These are phyloP conservation scores for Palythoa caribaeorum DNA, from an alignment of 92 coral and sea anemone species.

Conservation along the genomic window DNA sequence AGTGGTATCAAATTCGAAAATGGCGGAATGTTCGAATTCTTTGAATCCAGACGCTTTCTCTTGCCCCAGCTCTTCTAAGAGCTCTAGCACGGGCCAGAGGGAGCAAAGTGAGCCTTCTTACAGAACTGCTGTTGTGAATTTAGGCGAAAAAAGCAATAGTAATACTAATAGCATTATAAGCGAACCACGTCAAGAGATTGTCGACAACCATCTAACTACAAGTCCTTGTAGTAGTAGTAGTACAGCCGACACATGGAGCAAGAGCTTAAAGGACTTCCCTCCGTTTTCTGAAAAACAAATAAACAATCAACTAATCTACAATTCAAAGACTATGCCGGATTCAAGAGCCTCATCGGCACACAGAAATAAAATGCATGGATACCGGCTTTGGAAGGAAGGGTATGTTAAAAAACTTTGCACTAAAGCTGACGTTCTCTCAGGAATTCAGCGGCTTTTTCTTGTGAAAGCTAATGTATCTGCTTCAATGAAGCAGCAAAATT, in stretches of 20 bases:
- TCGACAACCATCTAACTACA: conserved; percentile 16
- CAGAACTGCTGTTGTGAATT: conserved; percentile 16
- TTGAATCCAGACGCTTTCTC: conserved; percentile 13
- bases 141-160: conserved; percentile 5
- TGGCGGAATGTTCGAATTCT: conserved; percentile 16
- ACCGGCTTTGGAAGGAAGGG: conserved; percentile 35
- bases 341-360: background rate
- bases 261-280: conserved; percentile 16
- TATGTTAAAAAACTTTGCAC: conserved; percentile 9
- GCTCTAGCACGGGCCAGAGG: conserved; percentile 15
- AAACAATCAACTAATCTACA: conserved; percentile 17
- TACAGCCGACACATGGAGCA: conserved; percentile 18
- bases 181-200: conserved; percentile 11
- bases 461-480: conserved; percentile 33
- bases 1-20: conserved; percentile 13
- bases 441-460: background rate
- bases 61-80: conserved; percentile 12
- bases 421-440: conserved; percentile 17
- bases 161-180: conserved; percentile 7
- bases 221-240: conserved; percentile 11
- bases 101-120: conserved; percentile 10
- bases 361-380: conserved; percentile 31
- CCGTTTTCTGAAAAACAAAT: conserved; percentile 7
- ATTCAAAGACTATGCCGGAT: conserved; percentile 5
- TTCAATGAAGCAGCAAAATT: conserved; percentile 27